phyloP scores from a whole-genome alignment of 2,797 vertebrate species.

The Manis javanica region DNA sequence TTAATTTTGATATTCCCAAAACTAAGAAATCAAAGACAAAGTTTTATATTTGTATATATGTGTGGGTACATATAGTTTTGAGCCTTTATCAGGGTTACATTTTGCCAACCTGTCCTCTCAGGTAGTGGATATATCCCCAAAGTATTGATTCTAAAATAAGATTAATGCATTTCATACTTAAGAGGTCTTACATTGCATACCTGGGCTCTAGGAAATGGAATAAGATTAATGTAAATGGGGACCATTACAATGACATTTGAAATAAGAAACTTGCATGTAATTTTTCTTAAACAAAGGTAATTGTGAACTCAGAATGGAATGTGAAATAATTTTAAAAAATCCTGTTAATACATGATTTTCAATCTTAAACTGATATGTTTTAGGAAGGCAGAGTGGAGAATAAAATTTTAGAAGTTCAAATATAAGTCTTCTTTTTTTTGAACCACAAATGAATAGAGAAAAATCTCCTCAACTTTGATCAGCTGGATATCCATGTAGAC shows the following conservation, averaged over 20 bases:
- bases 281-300: not conserved
- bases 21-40: not conserved
- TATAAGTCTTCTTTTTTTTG: not conserved
- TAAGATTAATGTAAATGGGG: not conserved
- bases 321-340: conserved; percentile 30
- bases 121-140: not conserved
- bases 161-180: not conserved
- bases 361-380: conserved; percentile 23
- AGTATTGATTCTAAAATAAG: not conserved
- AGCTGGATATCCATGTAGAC: not conserved
- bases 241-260: not conserved
- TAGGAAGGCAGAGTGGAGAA: not conserved
- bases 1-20: not conserved
- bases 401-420: conserved; percentile 13
- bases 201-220: not conserved
- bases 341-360: not conserved
- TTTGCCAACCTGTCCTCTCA: conserved; percentile 38
- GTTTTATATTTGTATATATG: conserved; percentile 10
- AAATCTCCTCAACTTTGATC: not conserved
- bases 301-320: not conserved
- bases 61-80: not conserved
- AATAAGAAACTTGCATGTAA: not conserved
- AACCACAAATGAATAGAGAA: not conserved
- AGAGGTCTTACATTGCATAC: not conserved
- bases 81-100: not conserved